Evolutionary conservation across 2,113 vertebrate genomes (phyloP).

Genomic region (Sturnira hondurensis): DNA sequence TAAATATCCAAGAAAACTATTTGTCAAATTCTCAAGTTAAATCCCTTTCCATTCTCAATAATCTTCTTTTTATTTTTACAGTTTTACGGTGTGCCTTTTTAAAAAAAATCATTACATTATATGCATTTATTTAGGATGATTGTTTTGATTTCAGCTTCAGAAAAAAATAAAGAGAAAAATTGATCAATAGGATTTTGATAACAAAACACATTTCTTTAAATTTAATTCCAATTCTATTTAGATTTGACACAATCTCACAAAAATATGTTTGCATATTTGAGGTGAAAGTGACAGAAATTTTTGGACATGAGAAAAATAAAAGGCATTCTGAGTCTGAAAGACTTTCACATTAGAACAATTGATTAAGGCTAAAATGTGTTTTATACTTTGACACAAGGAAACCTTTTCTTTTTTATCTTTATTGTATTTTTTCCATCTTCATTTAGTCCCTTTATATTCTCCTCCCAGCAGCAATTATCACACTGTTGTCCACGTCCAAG

Average conservation of each 20-base stretch:
- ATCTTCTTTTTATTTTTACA: neutral
- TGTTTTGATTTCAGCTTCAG: constrained; percentile 16
- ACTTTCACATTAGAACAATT: neutral
- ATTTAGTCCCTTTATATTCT: too few relatives aligned
- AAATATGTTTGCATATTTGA: neutral
- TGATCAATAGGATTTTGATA: neutral
- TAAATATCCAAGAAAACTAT: neutral
- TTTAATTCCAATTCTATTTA: neutral
- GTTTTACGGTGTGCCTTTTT: neutral
- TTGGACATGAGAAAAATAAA: neutral
- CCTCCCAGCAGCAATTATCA: too few relatives aligned
- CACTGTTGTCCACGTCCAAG: too few relatives aligned
- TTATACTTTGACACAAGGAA: neutral
- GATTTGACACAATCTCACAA: neutral
- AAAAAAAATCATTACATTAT: neutral
- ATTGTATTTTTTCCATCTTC: too few relatives aligned
- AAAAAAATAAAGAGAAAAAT: neutral
- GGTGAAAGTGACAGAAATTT: neutral
- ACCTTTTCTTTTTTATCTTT: neutral
- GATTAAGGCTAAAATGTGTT: neutral
- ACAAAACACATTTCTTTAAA: neutral
- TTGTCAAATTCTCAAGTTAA: neutral
- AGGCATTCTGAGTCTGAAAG: neutral
- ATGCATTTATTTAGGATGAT: neutral
- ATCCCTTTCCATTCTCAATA: neutral